These are phyloP conservation scores for Pelecanus crispus DNA, from an alignment of 2,113 vertebrate genomes.

Conservation along the genomic window DNA sequence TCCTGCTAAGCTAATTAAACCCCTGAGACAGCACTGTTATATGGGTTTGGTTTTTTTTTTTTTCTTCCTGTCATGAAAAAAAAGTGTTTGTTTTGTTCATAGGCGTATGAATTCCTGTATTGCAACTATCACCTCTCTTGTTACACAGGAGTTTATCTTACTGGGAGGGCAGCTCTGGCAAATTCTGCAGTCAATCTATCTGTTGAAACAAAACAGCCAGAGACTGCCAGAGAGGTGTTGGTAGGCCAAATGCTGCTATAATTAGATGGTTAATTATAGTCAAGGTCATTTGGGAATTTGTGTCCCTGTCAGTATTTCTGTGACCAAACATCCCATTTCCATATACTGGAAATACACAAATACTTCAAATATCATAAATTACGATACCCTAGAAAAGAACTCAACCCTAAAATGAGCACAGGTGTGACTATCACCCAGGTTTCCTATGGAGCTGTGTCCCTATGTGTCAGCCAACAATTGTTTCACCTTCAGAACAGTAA, in stretches of 20 bases:
- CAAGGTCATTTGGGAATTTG: neutral
- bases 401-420: neutral
- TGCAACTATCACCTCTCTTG: neutral
- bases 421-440: neutral
- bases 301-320: neutral
- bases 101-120: neutral
- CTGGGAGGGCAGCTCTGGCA: neutral
- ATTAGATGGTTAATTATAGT: constrained; percentile 31
- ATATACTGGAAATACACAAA: neutral
- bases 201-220: neutral
- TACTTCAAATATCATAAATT: neutral
- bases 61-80: neutral
- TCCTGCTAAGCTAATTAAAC: neutral
- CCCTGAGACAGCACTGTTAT: neutral
- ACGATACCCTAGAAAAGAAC: neutral
- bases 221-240: neutral
- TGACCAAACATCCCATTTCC: neutral
- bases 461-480: neutral
- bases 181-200: neutral
- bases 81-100: neutral
- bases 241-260: neutral
- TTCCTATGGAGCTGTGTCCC: neutral
- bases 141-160: neutral
- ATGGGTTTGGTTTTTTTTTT: neutral
- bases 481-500: neutral